Percentiles rank a stretch among this genome's conserved stretches.
These are phyloP conservation scores for Carterocephalus palaemon DNA, from an alignment of 2,888 invertebrate species.

Conservation along the genomic window DNA sequence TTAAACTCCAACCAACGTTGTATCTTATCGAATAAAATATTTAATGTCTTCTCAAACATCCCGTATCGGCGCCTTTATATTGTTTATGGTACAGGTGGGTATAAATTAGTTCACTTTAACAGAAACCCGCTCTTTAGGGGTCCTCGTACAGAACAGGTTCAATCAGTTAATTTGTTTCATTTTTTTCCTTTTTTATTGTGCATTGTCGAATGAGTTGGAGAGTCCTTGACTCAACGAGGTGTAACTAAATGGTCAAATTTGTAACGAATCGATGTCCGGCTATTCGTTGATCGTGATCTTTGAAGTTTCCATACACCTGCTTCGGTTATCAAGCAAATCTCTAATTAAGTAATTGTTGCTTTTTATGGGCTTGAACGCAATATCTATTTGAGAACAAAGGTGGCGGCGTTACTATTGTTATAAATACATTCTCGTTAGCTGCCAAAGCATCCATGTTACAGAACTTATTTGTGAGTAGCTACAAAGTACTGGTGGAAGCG, in stretches of 20 bases:
- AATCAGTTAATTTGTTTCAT: constrained; percentile 72
- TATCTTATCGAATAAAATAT: constrained; percentile 49
- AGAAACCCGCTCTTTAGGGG: constrained; percentile 72
- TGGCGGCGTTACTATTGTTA: constrained; percentile 23
- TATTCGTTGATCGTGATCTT: constrained; percentile 52
- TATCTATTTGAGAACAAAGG: constrained; percentile 28
- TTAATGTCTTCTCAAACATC: constrained; percentile 50
- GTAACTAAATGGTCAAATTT: constrained; percentile 74
- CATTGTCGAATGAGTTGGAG: constrained; percentile 59
- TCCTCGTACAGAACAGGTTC: constrained; percentile 65
- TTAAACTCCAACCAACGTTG: constrained; percentile 38
- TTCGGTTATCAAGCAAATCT: constrained; percentile 57
- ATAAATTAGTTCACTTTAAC: constrained; percentile 76
- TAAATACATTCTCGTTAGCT: constrained; percentile 22
- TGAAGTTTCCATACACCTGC: constrained; percentile 68
- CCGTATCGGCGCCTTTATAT: constrained; percentile 52
- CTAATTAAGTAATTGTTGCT: constrained; percentile 67
- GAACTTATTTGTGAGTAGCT: constrained; percentile 9
- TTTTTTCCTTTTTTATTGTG: constrained; percentile 60
- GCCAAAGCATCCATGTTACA: constrained; percentile 6
- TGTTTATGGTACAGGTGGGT: constrained; percentile 71
- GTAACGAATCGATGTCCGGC: constrained; percentile 75
- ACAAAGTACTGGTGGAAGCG: no score
- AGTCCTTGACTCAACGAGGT: constrained; percentile 78
- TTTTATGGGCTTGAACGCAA: constrained; percentile 38